These are phyloP conservation scores for Cardinalis cardinalis DNA, from an alignment of 2,113 vertebrate genomes.

Conservation along the genomic window DNA sequence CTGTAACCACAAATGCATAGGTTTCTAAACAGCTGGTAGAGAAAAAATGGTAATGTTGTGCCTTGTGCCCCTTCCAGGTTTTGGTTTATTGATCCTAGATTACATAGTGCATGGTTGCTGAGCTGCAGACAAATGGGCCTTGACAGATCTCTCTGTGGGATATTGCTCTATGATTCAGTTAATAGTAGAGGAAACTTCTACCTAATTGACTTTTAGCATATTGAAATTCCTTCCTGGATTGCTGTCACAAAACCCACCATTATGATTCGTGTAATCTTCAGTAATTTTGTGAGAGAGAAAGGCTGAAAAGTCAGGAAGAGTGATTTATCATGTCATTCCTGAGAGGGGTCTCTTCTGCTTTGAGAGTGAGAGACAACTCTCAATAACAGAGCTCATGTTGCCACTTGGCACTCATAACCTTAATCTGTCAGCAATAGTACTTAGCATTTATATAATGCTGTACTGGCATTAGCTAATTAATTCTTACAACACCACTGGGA, in stretches of 20 bases:
- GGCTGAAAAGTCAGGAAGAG: background rate
- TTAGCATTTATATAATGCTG: background rate
- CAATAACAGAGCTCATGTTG: background rate
- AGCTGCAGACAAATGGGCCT: background rate
- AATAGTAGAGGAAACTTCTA: background rate
- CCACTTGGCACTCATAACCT: background rate
- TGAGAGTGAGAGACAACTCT: background rate
- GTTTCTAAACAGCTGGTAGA: background rate
- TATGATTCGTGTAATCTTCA: background rate
- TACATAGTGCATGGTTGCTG: background rate
- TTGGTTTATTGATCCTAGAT: background rate
- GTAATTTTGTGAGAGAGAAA: background rate
- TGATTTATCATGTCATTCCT: background rate
- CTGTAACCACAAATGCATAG: background rate
- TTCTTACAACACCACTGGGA: background rate
- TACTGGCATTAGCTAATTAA: conserved; percentile 12
- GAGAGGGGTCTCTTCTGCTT: background rate
- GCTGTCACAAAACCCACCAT: background rate
- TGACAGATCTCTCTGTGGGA: background rate
- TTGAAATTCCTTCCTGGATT: background rate
- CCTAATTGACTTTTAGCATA: background rate
- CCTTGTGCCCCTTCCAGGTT: background rate
- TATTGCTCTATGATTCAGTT: background rate
- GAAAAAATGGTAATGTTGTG: background rate
- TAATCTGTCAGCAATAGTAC: background rate